These are phyloP conservation scores for Lucilia sericata DNA, from an alignment of 1,140 invertebrate genomes.

Conservation along the genomic window DNA sequence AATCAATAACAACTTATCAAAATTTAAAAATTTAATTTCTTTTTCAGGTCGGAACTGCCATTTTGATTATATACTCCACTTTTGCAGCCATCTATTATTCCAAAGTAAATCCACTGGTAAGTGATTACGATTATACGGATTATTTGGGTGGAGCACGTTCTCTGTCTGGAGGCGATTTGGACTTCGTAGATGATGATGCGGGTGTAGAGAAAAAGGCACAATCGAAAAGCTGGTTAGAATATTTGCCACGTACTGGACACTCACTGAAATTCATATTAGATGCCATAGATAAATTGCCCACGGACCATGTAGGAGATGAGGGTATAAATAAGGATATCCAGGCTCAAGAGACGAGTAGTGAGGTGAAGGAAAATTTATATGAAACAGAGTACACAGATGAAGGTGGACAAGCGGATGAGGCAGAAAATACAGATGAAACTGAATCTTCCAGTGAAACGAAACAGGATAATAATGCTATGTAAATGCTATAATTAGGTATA, in stretches of 20 bases:
- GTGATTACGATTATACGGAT: conserved; percentile 80
- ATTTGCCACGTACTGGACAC: conserved; percentile 58
- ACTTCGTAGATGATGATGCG: conserved; percentile 59
- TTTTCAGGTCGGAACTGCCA: conserved; percentile 78
- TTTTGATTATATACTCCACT: conserved; percentile 82
- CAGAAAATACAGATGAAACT: no score
- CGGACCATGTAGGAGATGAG: conserved; percentile 47
- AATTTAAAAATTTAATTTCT: conserved; percentile 28
- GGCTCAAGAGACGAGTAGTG: no score
- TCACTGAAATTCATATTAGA: conserved; percentile 64
- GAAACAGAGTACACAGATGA: no score
- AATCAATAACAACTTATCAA: no score
- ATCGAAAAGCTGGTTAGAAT: conserved; percentile 49
- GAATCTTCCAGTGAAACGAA: no score
- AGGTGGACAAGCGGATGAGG: no score
- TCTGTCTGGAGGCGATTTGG: conserved; percentile 69
- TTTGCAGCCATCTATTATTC: conserved; percentile 87
- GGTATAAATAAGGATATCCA: no score
- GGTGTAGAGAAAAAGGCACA: neutral
- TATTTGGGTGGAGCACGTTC: conserved; percentile 72
- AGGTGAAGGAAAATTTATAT: no score
- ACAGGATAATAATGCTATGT: no score
- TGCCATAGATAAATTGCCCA: conserved; percentile 64
- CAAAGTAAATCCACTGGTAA: conserved; percentile 82
- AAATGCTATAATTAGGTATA: no score